phyloP scores from a whole-genome alignment of 2,113 vertebrate genomes.

The Sphaerodactylus townsendi region DNA sequence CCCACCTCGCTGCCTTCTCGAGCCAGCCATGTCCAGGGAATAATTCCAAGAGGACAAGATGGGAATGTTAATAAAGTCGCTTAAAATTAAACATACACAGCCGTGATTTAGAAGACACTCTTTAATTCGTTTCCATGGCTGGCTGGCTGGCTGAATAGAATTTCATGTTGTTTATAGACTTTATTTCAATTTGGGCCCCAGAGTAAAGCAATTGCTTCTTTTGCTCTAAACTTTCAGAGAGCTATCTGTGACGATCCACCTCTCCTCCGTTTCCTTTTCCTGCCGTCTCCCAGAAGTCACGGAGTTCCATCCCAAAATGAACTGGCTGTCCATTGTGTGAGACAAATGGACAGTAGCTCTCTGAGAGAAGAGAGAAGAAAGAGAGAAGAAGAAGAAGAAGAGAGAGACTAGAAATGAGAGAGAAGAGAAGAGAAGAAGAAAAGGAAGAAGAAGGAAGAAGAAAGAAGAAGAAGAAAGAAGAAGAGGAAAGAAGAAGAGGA shows the following conservation, averaged over 20 bases:
- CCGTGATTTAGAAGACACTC: slow-evolving; percentile 66
- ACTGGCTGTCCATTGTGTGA: too few species aligned
- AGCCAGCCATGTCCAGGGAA: background rate
- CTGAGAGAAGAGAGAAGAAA: too few species aligned
- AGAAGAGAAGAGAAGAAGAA: too few species aligned
- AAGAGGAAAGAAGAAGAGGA: too few species aligned
- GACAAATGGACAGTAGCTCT: too few species aligned
- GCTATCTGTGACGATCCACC: background rate
- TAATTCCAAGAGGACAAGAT: background rate
- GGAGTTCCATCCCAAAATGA: background rate
- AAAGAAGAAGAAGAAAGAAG: too few species aligned
- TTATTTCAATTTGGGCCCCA: slow-evolving; percentile 36
- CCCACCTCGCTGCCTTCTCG: background rate
- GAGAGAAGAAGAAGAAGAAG: too few species aligned
- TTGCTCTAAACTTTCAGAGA: slow-evolving; percentile 20
- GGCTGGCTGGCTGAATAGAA: slow-evolving; percentile 47
- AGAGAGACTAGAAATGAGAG: too few species aligned
- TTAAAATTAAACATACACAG: slow-evolving; percentile 63
- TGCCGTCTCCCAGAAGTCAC: slow-evolving; percentile 45
- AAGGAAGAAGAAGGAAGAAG: too few species aligned
- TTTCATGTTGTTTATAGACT: slow-evolving; percentile 51
- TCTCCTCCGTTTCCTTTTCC: slow-evolving; percentile 20
- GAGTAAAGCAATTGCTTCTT: slow-evolving; percentile 44
- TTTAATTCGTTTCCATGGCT: slow-evolving; percentile 72
- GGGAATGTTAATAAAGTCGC: background rate